These are phyloP conservation scores for Buathra laborator DNA, from an alignment of 2,888 invertebrate genomes.

Conservation along the genomic window DNA sequence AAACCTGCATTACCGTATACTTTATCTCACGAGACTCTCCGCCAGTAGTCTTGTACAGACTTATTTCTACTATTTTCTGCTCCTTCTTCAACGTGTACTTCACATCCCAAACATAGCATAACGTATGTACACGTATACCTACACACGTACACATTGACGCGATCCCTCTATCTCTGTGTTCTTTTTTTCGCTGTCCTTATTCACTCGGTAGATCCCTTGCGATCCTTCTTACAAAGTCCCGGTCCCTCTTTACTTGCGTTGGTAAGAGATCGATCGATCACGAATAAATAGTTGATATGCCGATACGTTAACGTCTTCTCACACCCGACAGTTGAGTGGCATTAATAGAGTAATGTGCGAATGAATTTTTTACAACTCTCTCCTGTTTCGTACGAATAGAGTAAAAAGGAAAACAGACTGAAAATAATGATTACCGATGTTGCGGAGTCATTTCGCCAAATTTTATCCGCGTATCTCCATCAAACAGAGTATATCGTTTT, in stretches of 20 bases:
- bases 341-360: constrained; percentile 2
- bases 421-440: not conserved
- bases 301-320: constrained; percentile 20
- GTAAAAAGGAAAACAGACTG: not conserved
- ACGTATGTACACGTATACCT: constrained; percentile 9
- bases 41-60: constrained; percentile 35
- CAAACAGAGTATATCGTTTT: not conserved
- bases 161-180: constrained; percentile 53
- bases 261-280: constrained; percentile 45
- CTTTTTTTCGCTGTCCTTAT: constrained; percentile 22
- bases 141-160: not conserved
- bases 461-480: not conserved
- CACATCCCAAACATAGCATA: constrained; percentile 24
- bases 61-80: constrained; percentile 39
- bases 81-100: constrained; percentile 17
- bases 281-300: constrained; percentile 53
- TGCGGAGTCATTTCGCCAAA: not conserved
- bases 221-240: constrained; percentile 41
- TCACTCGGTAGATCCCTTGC: not conserved
- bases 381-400: not conserved
- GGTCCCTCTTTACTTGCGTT: constrained; percentile 5
- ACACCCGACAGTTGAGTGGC: constrained; percentile 20
- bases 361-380: constrained; percentile 26
- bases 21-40: constrained; percentile 45
- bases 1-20: constrained; percentile 45